Evolutionary conservation across 2,797 vertebrate species (phyloP), one percentile per base, ranked within the genome.

Genomic region (Rhinichthys osculus): DNA sequence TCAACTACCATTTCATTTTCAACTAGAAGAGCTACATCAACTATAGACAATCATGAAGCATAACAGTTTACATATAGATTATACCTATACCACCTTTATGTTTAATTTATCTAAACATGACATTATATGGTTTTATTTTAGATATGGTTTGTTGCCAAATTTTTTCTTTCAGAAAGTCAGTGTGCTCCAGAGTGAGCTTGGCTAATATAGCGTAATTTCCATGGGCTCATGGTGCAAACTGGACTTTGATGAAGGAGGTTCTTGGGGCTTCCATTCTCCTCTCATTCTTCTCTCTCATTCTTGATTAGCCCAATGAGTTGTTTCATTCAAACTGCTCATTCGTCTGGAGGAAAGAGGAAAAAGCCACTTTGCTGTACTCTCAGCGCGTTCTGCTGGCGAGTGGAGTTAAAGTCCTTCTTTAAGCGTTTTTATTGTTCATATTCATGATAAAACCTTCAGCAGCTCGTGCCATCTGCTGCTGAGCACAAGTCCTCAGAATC

Each of bases 391-490:
- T 91, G 91, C 90, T 92, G 87, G 91, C 92, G 89, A 92, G 92
- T 90, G 89, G 90, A 90, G 82, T 90, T 90, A 72, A 87, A 92
- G 86, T 91, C 86, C 87, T 90, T 92, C 92, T 92, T 91, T 90
- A 88, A 91, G 90, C 88, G 47, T 77, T 91, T 92, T 91, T 89
- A 87, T 82, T 87, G 91, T 89, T 90, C 86, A 91, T 90, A 91
- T 92, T 92, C 90, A 90, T 92, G 92, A 91, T 90, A 86, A 90
- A 92, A 92, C 92, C 91, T 90, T 89, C 88, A 90, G 89, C 93
- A 89, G 89, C 92, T 91, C 82, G 87, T 85, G 89, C 94, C 94
- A 94, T 95, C 94, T 95, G 93, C 87, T 89, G 86, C 89, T 88
- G 82, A 27, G 89, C 87, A 90, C 88, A 87, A 47, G 62, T 33